These are phyloP conservation scores for Vidua chalybeata DNA, from an alignment of 2,113 vertebrate species.

Conservation along the genomic window DNA sequence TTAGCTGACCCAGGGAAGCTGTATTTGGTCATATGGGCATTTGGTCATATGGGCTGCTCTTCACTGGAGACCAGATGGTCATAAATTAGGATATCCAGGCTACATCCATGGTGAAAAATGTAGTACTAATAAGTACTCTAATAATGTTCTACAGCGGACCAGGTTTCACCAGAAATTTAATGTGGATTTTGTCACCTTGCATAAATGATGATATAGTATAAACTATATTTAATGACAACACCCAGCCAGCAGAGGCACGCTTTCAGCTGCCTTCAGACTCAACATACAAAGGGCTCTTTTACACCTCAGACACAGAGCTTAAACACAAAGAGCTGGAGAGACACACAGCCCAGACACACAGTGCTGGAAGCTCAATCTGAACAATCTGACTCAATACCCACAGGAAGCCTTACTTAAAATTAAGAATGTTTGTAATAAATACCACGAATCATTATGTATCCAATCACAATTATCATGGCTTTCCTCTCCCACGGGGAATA, in stretches of 20 bases:
- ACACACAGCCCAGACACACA: not conserved
- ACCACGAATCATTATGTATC: not conserved
- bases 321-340: not conserved
- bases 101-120: conserved; percentile 52
- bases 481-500: not conserved
- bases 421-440: not conserved
- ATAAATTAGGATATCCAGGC: conserved; percentile 63
- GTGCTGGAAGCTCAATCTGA: not conserved
- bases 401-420: not conserved
- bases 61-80: conserved; percentile 63
- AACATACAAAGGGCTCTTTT: not conserved
- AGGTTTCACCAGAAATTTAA: conserved; percentile 45
- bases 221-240: not conserved
- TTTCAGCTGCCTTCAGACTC: not conserved
- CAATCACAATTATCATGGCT: not conserved
- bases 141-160: not conserved
- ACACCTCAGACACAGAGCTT: not conserved
- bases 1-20: conserved; percentile 18
- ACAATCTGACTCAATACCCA: not conserved
- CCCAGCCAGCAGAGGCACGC: not conserved
- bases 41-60: conserved; percentile 2
- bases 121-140: not conserved
- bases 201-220: not conserved
- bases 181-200: not conserved
- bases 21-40: not conserved